Percentiles rank a stretch among this genome's conserved stretches.
Conservation (phyloP, 2,797 vertebrate species). For the Rhynchonycteris naso region DNA sequence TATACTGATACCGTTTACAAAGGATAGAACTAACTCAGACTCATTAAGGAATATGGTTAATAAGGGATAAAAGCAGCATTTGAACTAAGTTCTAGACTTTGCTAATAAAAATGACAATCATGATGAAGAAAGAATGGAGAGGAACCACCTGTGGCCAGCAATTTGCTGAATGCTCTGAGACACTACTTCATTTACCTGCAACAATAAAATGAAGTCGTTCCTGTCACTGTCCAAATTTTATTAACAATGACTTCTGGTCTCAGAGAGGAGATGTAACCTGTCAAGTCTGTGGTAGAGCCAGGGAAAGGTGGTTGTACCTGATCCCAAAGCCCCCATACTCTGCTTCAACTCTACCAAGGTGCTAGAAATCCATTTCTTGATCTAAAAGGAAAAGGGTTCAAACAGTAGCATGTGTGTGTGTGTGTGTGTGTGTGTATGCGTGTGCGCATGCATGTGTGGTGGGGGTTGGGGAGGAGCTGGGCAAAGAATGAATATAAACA, state of each 20-base stretch:
- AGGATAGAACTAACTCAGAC: not conserved
- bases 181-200: not conserved
- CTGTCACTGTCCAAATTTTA: not conserved
- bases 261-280: not conserved
- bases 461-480: slow-evolving; percentile 43
- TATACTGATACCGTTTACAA: not conserved
- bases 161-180: not conserved
- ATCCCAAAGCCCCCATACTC: not conserved
- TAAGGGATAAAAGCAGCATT: not conserved
- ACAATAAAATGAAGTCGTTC: not conserved
- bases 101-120: not conserved
- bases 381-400: slow-evolving; percentile 53
- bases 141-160: not conserved
- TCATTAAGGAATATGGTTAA: not conserved
- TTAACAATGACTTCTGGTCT: not conserved
- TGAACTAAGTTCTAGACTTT: not conserved
- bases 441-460: not conserved
- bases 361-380: not conserved
- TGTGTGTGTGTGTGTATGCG: not conserved
- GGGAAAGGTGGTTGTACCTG: not conserved
- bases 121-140: not conserved
- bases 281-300: not conserved
- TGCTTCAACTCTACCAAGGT: not conserved
- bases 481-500: slow-evolving; percentile 80
- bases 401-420: not conserved